These are phyloP conservation scores for Rattus norvegicus DNA, from an alignment of 2,113 vertebrate species.

Conservation along the genomic window DNA sequence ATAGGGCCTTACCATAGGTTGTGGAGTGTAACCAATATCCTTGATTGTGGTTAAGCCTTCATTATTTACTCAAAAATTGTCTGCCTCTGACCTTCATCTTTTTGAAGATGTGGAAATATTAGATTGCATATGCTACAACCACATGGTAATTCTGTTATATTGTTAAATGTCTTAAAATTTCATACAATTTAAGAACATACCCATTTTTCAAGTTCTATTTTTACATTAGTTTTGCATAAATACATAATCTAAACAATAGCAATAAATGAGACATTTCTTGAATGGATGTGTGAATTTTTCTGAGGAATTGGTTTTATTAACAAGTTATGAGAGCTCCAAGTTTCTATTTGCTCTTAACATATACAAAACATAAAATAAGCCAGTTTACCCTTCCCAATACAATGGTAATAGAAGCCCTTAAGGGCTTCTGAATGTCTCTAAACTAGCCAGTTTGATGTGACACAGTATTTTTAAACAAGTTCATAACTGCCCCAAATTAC, in stretches of 20 bases:
- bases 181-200: not conserved
- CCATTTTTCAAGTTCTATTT: not conserved
- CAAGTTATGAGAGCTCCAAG: not conserved
- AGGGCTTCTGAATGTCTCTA: slow-evolving; percentile 5
- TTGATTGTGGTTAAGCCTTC: not conserved
- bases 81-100: not conserved
- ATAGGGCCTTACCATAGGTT: not conserved
- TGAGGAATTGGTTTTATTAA: slow-evolving; percentile 47
- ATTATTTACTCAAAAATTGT: not conserved
- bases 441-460: not conserved
- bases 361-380: slow-evolving; percentile 69
- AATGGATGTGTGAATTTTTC: not conserved
- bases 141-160: not conserved
- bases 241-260: not conserved
- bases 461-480: slow-evolving; percentile 11
- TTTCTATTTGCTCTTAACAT: slow-evolving; percentile 48
- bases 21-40: not conserved
- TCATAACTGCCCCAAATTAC: slow-evolving; percentile 27
- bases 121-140: not conserved
- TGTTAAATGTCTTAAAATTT: not conserved
- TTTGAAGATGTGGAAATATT: not conserved
- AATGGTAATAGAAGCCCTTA: not conserved
- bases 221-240: not conserved
- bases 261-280: not conserved
- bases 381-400: slow-evolving; percentile 60